Conservation (phyloP, 2,797 vertebrate species). For the Etheostoma perlongum region DNA sequence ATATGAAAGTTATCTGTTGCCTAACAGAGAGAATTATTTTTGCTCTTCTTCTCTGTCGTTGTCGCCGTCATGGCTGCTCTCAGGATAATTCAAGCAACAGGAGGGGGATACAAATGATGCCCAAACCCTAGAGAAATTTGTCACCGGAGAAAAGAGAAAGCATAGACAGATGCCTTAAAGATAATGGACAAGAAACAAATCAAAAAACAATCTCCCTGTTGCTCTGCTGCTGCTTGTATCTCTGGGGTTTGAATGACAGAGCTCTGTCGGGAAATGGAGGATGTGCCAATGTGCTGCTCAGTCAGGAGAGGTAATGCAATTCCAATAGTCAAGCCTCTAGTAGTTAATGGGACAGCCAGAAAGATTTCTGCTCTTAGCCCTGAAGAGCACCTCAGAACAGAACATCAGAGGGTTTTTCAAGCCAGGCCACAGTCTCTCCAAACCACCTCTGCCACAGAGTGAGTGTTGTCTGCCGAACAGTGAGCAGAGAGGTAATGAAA, state of each 20-base stretch:
- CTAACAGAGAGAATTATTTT: slow-evolving; percentile 30
- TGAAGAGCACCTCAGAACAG: slow-evolving; percentile 57
- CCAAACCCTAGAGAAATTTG: slow-evolving; percentile 57
- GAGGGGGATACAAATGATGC: slow-evolving; percentile 48
- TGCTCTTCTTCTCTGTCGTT: slow-evolving; percentile 11
- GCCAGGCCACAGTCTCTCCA: slow-evolving; percentile 56
- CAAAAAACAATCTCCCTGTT: slow-evolving; percentile 59
- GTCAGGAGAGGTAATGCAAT: slow-evolving; percentile 57
- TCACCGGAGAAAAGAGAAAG: slow-evolving; percentile 48
- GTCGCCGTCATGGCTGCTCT: slow-evolving; percentile 36
- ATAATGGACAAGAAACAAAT: slow-evolving; percentile 50
- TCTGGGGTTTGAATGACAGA: slow-evolving; percentile 48
- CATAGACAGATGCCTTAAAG: slow-evolving; percentile 48
- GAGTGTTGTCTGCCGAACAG: slow-evolving; percentile 56
- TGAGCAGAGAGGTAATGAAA: slow-evolving; percentile 61
- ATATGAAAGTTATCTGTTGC: slow-evolving; percentile 26
- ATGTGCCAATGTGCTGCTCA: slow-evolving; percentile 34
- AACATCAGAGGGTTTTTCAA: slow-evolving; percentile 56
- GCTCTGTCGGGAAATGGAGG: slow-evolving; percentile 61
- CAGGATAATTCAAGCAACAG: slow-evolving; percentile 32
- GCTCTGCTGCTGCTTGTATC: slow-evolving; percentile 42
- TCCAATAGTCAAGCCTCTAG: slow-evolving; percentile 58
- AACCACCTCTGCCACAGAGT: slow-evolving; percentile 49
- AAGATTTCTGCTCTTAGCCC: slow-evolving; percentile 57
- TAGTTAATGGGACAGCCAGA: slow-evolving; percentile 62